Evolutionary conservation across 1,140 invertebrate genomes (phyloP).

Genomic region (Chlorops oryzae): DNA sequence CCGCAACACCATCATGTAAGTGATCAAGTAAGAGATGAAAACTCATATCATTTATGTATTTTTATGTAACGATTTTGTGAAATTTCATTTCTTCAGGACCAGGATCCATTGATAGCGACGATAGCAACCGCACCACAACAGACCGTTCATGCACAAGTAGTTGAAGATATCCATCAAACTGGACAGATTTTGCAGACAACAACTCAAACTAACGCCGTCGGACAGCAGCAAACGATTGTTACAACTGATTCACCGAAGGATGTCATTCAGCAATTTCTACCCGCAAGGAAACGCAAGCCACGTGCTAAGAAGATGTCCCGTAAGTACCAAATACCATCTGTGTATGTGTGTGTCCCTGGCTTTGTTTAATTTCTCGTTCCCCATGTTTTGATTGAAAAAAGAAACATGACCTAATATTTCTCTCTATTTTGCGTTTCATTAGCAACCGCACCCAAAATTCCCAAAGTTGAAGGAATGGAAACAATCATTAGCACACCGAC

Average conservation of each 20-base stretch:
- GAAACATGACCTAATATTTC: background rate
- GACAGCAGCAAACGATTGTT: constrained; percentile 28
- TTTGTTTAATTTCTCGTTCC: too few relatives aligned
- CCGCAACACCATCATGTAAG: constrained; percentile 38
- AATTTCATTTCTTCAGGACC: constrained; percentile 21
- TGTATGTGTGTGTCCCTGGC: too few relatives aligned
- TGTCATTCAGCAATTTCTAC: constrained; percentile 48
- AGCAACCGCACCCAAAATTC: constrained; percentile 42
- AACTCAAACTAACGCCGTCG: constrained; percentile 33
- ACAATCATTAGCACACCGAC: constrained; percentile 41
- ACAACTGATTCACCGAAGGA: constrained; percentile 45
- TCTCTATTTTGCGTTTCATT: background rate
- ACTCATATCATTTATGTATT: background rate
- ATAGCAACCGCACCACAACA: constrained; percentile 43
- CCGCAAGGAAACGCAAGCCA: constrained; percentile 48
- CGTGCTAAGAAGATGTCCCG: constrained; percentile 44
- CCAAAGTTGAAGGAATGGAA: constrained; percentile 46
- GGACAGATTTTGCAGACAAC: constrained; percentile 43
- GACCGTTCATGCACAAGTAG: constrained; percentile 46
- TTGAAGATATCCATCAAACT: constrained; percentile 44
- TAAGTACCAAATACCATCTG: too few relatives aligned
- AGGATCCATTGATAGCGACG: constrained; percentile 45
- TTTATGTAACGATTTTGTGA: background rate
- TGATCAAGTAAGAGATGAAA: background rate
- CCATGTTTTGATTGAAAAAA: too few relatives aligned